phyloP scores from a whole-genome alignment of 2,888 invertebrate species.

The Sphaerophoria rueppellii region DNA sequence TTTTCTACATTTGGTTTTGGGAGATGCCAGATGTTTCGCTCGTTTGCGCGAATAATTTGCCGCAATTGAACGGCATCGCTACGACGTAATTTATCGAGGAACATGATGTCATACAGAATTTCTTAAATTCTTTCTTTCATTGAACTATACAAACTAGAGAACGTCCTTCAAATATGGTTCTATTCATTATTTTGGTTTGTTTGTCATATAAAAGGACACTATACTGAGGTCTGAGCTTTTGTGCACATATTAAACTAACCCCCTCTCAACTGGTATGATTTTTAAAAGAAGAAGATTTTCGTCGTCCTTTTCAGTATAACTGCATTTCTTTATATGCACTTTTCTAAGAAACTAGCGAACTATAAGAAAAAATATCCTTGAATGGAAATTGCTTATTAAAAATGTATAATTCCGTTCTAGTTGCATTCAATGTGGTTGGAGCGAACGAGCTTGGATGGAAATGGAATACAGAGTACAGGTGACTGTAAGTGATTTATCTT shows the following conservation, averaged over 20 bases:
- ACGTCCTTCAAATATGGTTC: slow-evolving; percentile 55
- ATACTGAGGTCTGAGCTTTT: neutral
- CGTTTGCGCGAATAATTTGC: slow-evolving; percentile 17
- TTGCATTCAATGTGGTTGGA: slow-evolving; percentile 32
- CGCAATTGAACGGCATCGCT: slow-evolving; percentile 49
- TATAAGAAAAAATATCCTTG: slow-evolving; percentile 38
- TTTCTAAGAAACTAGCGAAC: neutral
- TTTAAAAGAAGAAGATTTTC: slow-evolving; percentile 16
- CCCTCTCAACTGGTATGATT: slow-evolving; percentile 21
- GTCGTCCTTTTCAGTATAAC: slow-evolving; percentile 7
- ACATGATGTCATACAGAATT: slow-evolving; percentile 58
- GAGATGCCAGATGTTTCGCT: slow-evolving; percentile 43
- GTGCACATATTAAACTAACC: slow-evolving; percentile 39
- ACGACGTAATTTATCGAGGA: slow-evolving; percentile 40
- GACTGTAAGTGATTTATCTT: slow-evolving; percentile 66
- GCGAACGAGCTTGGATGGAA: too few species aligned
- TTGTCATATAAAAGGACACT: slow-evolving; percentile 4
- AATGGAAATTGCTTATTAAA: slow-evolving; percentile 66
- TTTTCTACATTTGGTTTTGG: slow-evolving; percentile 4
- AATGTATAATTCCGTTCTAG: slow-evolving; percentile 51
- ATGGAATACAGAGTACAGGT: slow-evolving; percentile 28
- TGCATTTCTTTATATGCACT: neutral
- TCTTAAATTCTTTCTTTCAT: neutral
- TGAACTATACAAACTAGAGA: slow-evolving; percentile 18
- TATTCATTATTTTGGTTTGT: slow-evolving; percentile 10